These are phyloP conservation scores for Kryptopterus vitreolus DNA, from an alignment of 2,797 vertebrate species.

Conservation along the genomic window DNA sequence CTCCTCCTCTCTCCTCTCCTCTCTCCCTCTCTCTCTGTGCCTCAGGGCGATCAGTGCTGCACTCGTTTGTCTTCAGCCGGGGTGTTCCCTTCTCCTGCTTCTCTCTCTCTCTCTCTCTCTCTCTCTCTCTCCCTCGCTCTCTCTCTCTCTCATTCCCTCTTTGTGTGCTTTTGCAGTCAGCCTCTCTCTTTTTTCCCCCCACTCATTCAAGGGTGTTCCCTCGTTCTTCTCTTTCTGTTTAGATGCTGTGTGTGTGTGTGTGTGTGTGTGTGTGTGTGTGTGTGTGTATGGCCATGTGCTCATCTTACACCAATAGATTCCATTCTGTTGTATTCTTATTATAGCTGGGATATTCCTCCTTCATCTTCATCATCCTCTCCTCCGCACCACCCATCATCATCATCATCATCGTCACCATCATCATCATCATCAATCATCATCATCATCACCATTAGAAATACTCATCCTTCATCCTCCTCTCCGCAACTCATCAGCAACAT, in stretches of 20 bases:
- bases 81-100: slow-evolving; percentile 27
- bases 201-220: slow-evolving; percentile 19
- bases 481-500: too few relatives aligned
- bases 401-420: neutral
- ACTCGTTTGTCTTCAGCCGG: slow-evolving; percentile 41
- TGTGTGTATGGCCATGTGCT: too few relatives aligned
- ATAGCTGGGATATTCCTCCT: too few relatives aligned
- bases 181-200: slow-evolving; percentile 5
- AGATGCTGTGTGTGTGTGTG: neutral
- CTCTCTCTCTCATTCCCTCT: neutral
- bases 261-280: too few relatives aligned
- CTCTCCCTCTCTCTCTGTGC: slow-evolving; percentile 13
- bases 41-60: slow-evolving; percentile 37
- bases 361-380: neutral
- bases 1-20: neutral
- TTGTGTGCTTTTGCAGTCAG: slow-evolving; percentile 19
- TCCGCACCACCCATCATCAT: neutral
- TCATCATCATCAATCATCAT: too few relatives aligned
- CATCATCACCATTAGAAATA: neutral
- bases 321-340: neutral
- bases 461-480: neutral
- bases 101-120: slow-evolving; percentile 40
- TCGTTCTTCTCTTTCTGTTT: neutral
- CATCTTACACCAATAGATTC: neutral
- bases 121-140: neutral